Conservation (phyloP, 2,888 invertebrate species). For the Asteroscopus sphinx region DNA sequence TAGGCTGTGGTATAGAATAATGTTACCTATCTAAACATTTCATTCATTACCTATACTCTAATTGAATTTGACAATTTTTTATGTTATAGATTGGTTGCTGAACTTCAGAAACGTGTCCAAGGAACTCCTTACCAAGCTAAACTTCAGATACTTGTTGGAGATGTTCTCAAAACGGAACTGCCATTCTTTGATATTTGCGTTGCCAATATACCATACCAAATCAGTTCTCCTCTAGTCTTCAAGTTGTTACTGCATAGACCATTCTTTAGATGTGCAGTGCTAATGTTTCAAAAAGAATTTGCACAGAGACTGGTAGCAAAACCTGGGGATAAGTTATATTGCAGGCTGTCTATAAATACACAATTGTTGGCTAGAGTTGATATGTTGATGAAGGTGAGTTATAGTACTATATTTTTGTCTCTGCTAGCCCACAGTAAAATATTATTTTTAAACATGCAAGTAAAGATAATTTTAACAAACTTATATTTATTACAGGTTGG, state of each 20-base stretch:
- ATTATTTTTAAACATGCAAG: too few species aligned
- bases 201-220: slow-evolving; percentile 99
- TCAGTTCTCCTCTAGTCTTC: slow-evolving; percentile 98
- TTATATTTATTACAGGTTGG: slow-evolving; percentile 92
- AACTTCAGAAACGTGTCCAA: slow-evolving; percentile 98
- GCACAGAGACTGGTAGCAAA: slow-evolving; percentile 98
- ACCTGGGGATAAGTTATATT: slow-evolving; percentile 99
- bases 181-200: slow-evolving; percentile 99
- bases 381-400: slow-evolving; percentile 96
- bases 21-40: too few species aligned
- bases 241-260: slow-evolving; percentile 97
- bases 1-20: too few species aligned
- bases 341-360: slow-evolving; percentile 98
- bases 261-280: slow-evolving; percentile 97
- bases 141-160: slow-evolving; percentile 97
- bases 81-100: slow-evolving; percentile 94
- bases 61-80: background rate
- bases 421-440: too few species aligned
- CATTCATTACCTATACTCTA: too few species aligned
- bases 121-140: slow-evolving; percentile 96
- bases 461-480: background rate
- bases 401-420: background rate
- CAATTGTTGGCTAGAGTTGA: slow-evolving; percentile 98
- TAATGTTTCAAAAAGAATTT: slow-evolving; percentile 99
- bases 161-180: slow-evolving; percentile 97